These are phyloP conservation scores for Idaea biselata DNA, from an alignment of 2,888 invertebrate species.

Conservation along the genomic window DNA sequence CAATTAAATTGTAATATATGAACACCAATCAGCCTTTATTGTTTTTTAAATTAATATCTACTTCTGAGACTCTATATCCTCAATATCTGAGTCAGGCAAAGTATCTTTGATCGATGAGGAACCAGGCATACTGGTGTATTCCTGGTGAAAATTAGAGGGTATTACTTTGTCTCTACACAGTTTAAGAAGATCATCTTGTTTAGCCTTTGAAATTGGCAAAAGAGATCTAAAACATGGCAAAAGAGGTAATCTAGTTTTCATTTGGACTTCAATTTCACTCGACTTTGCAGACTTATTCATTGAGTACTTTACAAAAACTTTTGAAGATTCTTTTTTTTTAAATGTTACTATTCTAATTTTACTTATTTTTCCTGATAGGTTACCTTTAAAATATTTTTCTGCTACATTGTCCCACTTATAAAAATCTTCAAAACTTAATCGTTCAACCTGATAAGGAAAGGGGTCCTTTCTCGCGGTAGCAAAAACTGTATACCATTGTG, in stretches of 20 bases:
- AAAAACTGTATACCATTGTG: constrained; percentile 40
- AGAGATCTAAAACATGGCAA: constrained; percentile 25
- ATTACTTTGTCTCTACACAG: constrained; percentile 24
- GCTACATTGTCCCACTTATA: constrained; percentile 25
- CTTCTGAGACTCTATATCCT: constrained; percentile 10
- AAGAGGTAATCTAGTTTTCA: constrained; percentile 24
- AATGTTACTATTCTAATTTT: too few species aligned
- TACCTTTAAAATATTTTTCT: constrained; percentile 32
- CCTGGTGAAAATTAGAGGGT: constrained; percentile 19
- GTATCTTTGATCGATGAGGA: constrained; percentile 17
- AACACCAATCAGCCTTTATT: too few species aligned
- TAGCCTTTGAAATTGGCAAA: constrained; percentile 21
- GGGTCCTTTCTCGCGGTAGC: constrained; percentile 27
- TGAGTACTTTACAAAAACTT: constrained; percentile 19
- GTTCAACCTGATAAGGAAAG: constrained; percentile 26
- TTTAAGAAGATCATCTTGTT: constrained; percentile 26
- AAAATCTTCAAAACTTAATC: constrained; percentile 24
- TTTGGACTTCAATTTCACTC: constrained; percentile 23
- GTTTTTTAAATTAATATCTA: too few species aligned
- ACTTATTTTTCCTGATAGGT: too few species aligned
- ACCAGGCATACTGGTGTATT: constrained; percentile 17
- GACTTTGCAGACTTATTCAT: constrained; percentile 18
- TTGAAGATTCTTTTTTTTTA: constrained; percentile 5
- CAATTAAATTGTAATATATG: too few species aligned
- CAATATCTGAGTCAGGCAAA: constrained; percentile 24